Evolutionary conservation across 2,888 invertebrate genomes (phyloP).

Genomic region (Invenusta paracnida): DNA sequence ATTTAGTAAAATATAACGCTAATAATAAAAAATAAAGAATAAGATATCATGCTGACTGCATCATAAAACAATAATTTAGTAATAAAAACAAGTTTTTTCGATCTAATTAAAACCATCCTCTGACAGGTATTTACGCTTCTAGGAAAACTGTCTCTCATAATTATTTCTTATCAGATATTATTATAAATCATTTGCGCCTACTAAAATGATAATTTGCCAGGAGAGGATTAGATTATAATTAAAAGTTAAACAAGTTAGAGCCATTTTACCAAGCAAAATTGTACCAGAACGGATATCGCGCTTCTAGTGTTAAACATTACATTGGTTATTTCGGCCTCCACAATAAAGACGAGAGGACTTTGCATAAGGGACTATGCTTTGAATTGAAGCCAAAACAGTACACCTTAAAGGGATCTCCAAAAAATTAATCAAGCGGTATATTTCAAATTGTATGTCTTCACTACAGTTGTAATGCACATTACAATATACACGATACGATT

Average conservation of each 20-base stretch:
- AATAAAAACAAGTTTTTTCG: neutral
- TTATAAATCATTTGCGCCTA: neutral
- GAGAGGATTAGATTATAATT: neutral
- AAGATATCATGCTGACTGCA: neutral
- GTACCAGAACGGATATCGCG: neutral
- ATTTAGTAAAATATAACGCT: neutral
- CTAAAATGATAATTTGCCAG: conserved; percentile 3
- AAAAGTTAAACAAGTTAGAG: neutral
- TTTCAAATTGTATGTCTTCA: too few species aligned
- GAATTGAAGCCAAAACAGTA: too few species aligned
- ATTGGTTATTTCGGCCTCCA: too few species aligned
- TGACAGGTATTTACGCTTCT: neutral
- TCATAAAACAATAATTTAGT: neutral
- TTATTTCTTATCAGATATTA: neutral
- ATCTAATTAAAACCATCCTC: neutral
- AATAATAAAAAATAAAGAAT: neutral
- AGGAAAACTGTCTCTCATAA: neutral
- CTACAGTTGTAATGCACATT: too few species aligned
- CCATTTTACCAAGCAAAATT: conserved; percentile 11
- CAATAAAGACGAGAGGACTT: too few species aligned
- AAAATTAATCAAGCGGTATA: too few species aligned
- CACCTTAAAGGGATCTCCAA: too few species aligned
- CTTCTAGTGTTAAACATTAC: conserved; percentile 8
- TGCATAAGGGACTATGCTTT: too few species aligned
- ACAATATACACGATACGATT: too few species aligned